These are phyloP conservation scores for Mormyrus lacerda DNA, from an alignment of 2,113 vertebrate genomes.

Conservation along the genomic window DNA sequence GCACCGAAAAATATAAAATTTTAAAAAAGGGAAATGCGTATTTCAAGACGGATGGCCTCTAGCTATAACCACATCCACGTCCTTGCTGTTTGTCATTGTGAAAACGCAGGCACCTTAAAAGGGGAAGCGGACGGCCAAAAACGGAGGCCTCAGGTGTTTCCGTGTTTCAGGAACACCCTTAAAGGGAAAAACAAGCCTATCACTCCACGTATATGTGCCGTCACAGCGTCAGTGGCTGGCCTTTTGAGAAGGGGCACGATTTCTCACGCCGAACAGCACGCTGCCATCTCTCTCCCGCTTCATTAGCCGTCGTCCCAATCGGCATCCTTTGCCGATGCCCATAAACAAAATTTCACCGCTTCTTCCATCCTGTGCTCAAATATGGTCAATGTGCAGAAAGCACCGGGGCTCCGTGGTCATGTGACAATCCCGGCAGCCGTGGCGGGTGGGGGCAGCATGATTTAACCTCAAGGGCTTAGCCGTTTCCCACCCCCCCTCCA, in stretches of 20 bases:
- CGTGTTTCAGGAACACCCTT: neutral
- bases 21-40: neutral
- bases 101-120: neutral
- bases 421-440: slow-evolving; percentile 25
- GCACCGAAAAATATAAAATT: neutral
- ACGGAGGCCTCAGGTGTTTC: neutral
- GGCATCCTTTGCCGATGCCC: neutral
- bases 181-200: neutral
- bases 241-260: neutral
- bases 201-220: neutral
- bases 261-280: neutral
- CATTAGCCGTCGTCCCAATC: slow-evolving; percentile 22
- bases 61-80: neutral
- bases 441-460: slow-evolving; percentile 18
- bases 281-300: neutral
- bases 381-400: slow-evolving; percentile 45
- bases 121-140: neutral
- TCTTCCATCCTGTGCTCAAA: slow-evolving; percentile 42
- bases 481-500: slow-evolving; percentile 16
- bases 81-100: neutral
- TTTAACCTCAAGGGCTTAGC: slow-evolving; percentile 45
- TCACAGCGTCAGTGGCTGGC: neutral
- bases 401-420: slow-evolving; percentile 43
- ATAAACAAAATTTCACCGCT: slow-evolving; percentile 22
- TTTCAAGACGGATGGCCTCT: neutral